Evolutionary conservation across 2,113 vertebrate genomes (phyloP), one percentile per base, ranked within the genome.

Genomic region (Aegypius monachus): DNA sequence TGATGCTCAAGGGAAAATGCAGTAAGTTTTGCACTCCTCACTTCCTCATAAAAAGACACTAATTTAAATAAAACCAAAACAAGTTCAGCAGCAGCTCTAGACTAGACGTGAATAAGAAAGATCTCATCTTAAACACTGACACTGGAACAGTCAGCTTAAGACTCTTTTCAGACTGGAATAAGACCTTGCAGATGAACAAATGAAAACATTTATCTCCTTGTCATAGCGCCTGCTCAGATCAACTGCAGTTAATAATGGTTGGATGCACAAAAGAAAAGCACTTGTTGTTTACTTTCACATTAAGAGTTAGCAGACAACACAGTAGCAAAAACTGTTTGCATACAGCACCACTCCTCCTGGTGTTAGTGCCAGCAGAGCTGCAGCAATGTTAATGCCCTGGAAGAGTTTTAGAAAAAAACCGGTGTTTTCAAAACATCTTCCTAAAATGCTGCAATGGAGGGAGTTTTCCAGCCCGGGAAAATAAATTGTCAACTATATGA

Each of bases 101-200:
- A 62, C 66, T 38, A 21, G 40, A 56, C 53, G 32, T 27, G 10
- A 58, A 29, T 72, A 93, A 85, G 90, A 93, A 36, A 82, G 42
- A 87, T 34, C 19, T 79, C 50, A 50, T 85, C 70, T 94, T 58
- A 84, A 94, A 38, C 25, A 38, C 56, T 45, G 29, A 45, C 50
- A 84, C 47, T 71, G 45, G 53, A 96, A 93, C 31, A 42, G 42
- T 82, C 70, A 40, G 62, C 79, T 84, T 73, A 61, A 72, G 43
- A 56, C 21, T 82, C 53, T 89, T 61, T 89, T 77, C 80, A 88
- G 17, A 55, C 38, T 47, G 48, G 52, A 85, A 29, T 78, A 75
- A 74, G 67, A 87, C 59, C 86, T 94, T 91, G 56, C 63, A 88
- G 62, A 86, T 82, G 11, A 74, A 90, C 73, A 96, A 95, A 82